Percentiles rank a stretch among this genome's conserved stretches.
These are phyloP conservation scores for Crocallis elinguaria DNA, from an alignment of 2,888 invertebrate genomes.

Conservation along the genomic window DNA sequence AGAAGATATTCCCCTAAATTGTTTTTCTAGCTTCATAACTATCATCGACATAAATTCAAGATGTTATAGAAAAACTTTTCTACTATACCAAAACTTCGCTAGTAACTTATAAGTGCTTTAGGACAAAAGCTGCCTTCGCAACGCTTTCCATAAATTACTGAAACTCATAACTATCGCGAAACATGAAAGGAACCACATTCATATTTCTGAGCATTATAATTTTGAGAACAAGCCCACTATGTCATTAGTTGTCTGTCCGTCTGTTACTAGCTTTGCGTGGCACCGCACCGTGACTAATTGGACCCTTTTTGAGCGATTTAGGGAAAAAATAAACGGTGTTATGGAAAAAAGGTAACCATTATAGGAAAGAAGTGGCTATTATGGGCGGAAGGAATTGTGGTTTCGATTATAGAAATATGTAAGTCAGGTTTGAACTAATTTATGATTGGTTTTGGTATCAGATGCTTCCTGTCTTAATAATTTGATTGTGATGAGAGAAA, in stretches of 20 bases:
- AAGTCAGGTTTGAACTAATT: not conserved
- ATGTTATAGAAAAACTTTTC: constrained; percentile 4
- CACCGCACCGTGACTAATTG: constrained; percentile 76
- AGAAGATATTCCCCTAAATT: no score
- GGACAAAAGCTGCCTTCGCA: not conserved
- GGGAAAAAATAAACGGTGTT: constrained; percentile 66
- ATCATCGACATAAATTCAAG: constrained; percentile 7
- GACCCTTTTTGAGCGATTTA: constrained; percentile 67
- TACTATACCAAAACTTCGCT: constrained; percentile 2
- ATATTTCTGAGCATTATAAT: constrained; percentile 39
- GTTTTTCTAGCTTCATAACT: not conserved
- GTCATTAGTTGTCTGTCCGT: constrained; percentile 44
- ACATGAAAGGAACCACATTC: constrained; percentile 28
- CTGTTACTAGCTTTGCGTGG: constrained; percentile 35
- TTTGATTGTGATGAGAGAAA: no score
- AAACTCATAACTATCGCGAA: constrained; percentile 28
- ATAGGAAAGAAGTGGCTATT: constrained; percentile 8
- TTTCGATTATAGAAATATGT: not conserved
- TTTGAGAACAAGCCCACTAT: constrained; percentile 37
- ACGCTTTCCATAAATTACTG: constrained; percentile 18
- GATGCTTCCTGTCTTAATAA: not conserved
- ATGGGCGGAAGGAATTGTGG: constrained; percentile 17
- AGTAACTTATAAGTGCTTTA: constrained; percentile 1
- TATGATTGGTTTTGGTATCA: not conserved
- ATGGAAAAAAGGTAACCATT: constrained; percentile 33